Base-by-base conservation (phyloP, 2,888 invertebrate genomes). In the Agapostemon virescens region DNA sequence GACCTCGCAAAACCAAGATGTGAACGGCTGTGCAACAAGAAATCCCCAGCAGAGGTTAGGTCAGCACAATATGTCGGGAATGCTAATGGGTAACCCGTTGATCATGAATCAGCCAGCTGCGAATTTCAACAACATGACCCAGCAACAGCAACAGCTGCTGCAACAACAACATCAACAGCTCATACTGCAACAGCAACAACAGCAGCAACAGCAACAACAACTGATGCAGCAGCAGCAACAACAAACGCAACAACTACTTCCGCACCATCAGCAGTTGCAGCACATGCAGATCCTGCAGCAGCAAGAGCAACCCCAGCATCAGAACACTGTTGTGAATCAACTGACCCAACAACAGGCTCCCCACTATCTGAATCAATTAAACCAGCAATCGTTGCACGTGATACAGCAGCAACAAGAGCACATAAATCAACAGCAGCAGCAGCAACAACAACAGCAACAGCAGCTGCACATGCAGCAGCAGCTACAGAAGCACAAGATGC, bases 41-140 rank as follows among this genome's bases (percentile, higher is more conserved):
- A 90, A 88, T 83, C 86, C 90, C 69, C 92, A 91, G 79, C 90
- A 91, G 77, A 90, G 90, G 84, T 78, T 92, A 85, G 87, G 88
- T 85, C 87, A 89, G 77, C 91, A 92, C 52, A 89, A 89, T 77
- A 91, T 91, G 90, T 79, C 90, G 23, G 88, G 90, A 73, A 90
- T 92, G 90, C 69, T 92, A 76, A 91, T 92, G 91, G 88, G 90
- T 49, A 92, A 91, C 85, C 89, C 91, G 66, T 81, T 92, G 88
- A 89, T 92, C 38, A 90, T 91, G 90, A 92, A 91, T 88, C 92
- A 92, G 82, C 91, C 90, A 75, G 79, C 84, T 45, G 76, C 88
- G 13, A 91, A 90, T 85, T 90, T 91, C 45, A 88, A 88, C 68
- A 91, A 84, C 84, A 89, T 84, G 89, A 88, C 77, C 72, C 91